These are phyloP conservation scores for Pempheris klunzingeri DNA, from an alignment of 2,797 vertebrate genomes.

Conservation along the genomic window DNA sequence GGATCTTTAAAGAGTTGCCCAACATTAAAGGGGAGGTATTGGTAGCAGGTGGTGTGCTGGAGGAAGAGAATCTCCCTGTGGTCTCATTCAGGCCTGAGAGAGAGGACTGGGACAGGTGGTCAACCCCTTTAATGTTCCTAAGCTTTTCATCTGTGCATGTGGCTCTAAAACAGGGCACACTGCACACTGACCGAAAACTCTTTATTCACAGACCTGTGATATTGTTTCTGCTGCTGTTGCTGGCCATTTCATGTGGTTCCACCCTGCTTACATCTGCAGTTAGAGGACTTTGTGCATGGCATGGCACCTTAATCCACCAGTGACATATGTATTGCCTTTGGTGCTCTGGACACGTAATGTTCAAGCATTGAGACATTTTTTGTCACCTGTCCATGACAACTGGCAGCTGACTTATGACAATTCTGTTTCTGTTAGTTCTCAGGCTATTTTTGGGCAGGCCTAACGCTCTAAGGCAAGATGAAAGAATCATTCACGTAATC, in stretches of 20 bases:
- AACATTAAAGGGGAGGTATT: conserved; percentile 73
- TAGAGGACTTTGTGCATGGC: conserved; percentile 48
- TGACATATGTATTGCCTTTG: conserved; percentile 57
- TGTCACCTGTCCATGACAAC: conserved; percentile 67
- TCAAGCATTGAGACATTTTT: conserved; percentile 25
- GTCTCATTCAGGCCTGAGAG: conserved; percentile 78
- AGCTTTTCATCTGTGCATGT: conserved; percentile 80
- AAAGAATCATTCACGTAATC: conserved; percentile 35
- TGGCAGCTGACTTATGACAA: conserved; percentile 45
- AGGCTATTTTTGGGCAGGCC: conserved; percentile 52
- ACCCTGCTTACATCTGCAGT: conserved; percentile 34
- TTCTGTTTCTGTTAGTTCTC: conserved; percentile 43
- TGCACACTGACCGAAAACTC: conserved; percentile 64
- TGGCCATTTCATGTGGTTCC: conserved; percentile 73
- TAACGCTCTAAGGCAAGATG: conserved; percentile 37
- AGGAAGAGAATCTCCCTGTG: conserved; percentile 81
- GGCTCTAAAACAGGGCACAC: conserved; percentile 69
- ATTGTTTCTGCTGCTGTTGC: conserved; percentile 61
- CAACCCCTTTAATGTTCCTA: conserved; percentile 79
- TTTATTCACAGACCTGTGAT: conserved; percentile 71
- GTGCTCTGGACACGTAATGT: conserved; percentile 31
- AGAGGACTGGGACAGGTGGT: conserved; percentile 82
- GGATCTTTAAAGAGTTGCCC: conserved; percentile 72
- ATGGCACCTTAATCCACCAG: conserved; percentile 57
- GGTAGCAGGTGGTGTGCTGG: conserved; percentile 79